These are phyloP conservation scores for Phenganax marumi DNA, from an alignment of 92 coral and sea anemone genomes.

Conservation along the genomic window DNA sequence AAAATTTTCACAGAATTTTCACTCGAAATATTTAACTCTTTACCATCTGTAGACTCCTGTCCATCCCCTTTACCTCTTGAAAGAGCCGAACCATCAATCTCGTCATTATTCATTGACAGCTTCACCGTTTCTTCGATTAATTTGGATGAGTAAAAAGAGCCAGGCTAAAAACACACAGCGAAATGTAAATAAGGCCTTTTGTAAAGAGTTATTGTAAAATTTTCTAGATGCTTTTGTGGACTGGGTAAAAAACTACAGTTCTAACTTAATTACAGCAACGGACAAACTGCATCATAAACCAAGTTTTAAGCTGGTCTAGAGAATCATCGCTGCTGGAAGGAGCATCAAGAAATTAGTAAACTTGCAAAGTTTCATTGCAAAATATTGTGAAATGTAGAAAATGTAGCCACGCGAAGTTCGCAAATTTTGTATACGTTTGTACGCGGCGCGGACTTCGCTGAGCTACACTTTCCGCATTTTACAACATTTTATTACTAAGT, in stretches of 20 bases:
- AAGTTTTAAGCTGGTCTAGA: no score
- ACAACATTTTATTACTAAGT: no score
- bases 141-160: slow-evolving; percentile 32
- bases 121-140: slow-evolving; percentile 37
- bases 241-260: background rate
- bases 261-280: no score
- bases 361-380: no score
- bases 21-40: background rate
- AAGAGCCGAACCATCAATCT: background rate
- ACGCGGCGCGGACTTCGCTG: no score
- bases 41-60: background rate
- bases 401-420: no score
- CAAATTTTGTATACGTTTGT: no score
- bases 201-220: background rate
- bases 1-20: background rate
- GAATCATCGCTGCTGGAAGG: no score
- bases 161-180: slow-evolving; percentile 13
- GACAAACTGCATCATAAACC: no score
- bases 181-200: background rate
- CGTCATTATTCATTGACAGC: slow-evolving; percentile 14
- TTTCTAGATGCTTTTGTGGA: background rate
- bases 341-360: no score
- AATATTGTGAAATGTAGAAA: no score
- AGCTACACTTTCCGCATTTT: no score
- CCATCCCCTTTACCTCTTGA: slow-evolving; percentile 36